phyloP scores from a whole-genome alignment of 1,140 invertebrate species.

The Ceratosolen fusciceps region DNA sequence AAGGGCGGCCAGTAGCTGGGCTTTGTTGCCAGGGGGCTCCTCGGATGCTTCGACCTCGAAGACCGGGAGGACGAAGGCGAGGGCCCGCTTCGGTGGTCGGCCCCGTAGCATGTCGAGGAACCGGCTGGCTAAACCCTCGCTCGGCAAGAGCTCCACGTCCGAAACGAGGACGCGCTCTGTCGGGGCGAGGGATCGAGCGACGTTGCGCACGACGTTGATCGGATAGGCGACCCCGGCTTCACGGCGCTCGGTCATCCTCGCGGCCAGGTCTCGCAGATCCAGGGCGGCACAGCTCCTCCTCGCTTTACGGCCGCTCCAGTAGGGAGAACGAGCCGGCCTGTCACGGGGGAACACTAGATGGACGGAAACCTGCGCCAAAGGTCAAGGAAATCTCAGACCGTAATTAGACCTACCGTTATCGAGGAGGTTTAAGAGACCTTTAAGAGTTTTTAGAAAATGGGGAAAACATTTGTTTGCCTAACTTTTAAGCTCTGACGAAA shows the following conservation, averaged over 20 bases:
- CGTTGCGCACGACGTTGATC: constrained; percentile 83
- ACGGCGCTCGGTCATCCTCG: constrained; percentile 69
- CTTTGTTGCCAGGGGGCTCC: constrained; percentile 75
- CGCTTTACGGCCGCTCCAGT: neutral
- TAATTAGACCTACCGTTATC: no score
- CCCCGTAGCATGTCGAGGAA: constrained; percentile 75
- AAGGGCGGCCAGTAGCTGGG: constrained; percentile 65
- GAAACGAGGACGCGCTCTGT: constrained; percentile 81
- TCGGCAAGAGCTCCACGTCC: constrained; percentile 83
- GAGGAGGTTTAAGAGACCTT: no score
- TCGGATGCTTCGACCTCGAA: constrained; percentile 81
- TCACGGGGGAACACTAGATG: constrained; percentile 78
- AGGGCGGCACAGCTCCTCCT: constrained; percentile 59
- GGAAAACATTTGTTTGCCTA: no score
- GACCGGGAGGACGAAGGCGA: constrained; percentile 80
- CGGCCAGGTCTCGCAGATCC: constrained; percentile 59
- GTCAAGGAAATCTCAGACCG: no score
- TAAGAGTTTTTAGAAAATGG: no score
- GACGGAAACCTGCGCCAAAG: constrained; percentile 73
- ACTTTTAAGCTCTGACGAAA: no score
- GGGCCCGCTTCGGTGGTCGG: constrained; percentile 66
- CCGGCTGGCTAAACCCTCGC: constrained; percentile 75
- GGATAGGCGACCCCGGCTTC: constrained; percentile 77
- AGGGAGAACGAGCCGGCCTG: constrained; percentile 55
- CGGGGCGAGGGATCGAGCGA: constrained; percentile 75